Evolutionary conservation across 2,888 invertebrate genomes (phyloP), one percentile per base, ranked within the genome.

Genomic region (Peribatodes rhomboidaria): DNA sequence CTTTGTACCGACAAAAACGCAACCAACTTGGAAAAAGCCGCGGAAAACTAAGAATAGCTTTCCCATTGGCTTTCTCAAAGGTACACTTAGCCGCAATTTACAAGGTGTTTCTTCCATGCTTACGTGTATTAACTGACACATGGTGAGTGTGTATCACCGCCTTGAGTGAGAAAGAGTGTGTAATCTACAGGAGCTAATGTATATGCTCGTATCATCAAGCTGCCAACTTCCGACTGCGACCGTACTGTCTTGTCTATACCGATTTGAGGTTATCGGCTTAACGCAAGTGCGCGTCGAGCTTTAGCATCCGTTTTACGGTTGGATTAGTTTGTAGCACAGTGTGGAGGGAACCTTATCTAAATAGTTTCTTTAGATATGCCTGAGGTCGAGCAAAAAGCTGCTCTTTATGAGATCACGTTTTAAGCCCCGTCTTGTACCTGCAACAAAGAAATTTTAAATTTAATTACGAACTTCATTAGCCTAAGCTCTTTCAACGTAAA

Each of bases 291-390:
- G 73, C 57, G 70, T 69, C 59, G 66, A 72, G 68, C 72, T 76
- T 78, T 75, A 76, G 66, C 71, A 66, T 68, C 52, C 50, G 61
- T 61, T 68, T 71, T 56, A 70, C 67, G 69, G 70, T 71, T 69
- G 55, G 39, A 68, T 62, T 78, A 78, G 75, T 78, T 77, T 77
- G 73, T 77, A 73, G 73, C 65, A 41, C 53, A 60, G 55, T 68
- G 59, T 71, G 60, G 57, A 70, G 65, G 55, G 55, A 71, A 72
- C 50, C 61, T 76, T 77, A 83, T 80, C 80, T 73, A 69, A 69
- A 75, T 72, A 71, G 68, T 49, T 64, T 50, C 41, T 58, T 44
- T 33, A 58, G 56, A 64, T 61, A 55, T 54, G 52, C 10, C 11
- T 39, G 10, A 18, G n/a, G 60, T 44, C n/a, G 46, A 52, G 27